phyloP scores from a whole-genome alignment of 2,797 vertebrate genomes.

The Tokudaia tokunoshimensis region DNA sequence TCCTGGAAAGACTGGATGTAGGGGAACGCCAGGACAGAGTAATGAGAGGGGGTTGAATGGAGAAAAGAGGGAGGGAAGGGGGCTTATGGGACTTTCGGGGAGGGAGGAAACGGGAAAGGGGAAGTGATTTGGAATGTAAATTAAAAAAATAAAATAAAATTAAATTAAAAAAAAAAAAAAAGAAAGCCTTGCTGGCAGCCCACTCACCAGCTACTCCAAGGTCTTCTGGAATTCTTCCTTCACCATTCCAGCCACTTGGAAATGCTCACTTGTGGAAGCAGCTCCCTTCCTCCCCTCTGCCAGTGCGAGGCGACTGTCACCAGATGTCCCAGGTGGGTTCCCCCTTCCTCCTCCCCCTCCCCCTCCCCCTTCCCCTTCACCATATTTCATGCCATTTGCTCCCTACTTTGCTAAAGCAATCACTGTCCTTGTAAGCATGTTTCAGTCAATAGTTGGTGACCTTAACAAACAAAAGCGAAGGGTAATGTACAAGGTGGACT shows the following conservation, averaged over 20 bases:
- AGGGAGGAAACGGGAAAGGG: too few relatives aligned
- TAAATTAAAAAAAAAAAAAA: too few relatives aligned
- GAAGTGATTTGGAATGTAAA: too few relatives aligned
- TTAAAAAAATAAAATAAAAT: too few relatives aligned
- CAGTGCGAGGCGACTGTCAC: neutral
- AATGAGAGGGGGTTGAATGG: too few relatives aligned
- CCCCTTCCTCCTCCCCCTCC: neutral
- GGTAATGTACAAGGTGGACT: neutral
- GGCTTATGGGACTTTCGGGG: too few relatives aligned
- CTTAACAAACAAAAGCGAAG: slow-evolving; percentile 25
- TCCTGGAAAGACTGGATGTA: too few relatives aligned
- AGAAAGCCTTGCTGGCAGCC: too few relatives aligned
- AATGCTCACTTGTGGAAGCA: slow-evolving; percentile 39
- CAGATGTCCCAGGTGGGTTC: neutral
- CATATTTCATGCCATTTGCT: neutral
- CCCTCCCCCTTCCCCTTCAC: neutral
- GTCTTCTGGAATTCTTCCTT: slow-evolving; percentile 23
- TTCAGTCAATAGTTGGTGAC: slow-evolving; percentile 77
- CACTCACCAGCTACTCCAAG: neutral
- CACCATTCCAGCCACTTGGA: slow-evolving; percentile 33
- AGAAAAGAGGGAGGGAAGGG: too few relatives aligned
- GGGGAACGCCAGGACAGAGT: too few relatives aligned
- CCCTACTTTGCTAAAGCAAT: slow-evolving; percentile 16
- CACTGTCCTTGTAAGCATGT: slow-evolving; percentile 71
- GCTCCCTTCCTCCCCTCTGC: neutral